Percentiles rank a stretch among this genome's conserved stretches.
These are phyloP conservation scores for Drosophila littoralis DNA, from an alignment of 1,140 invertebrate genomes.

Conservation along the genomic window DNA sequence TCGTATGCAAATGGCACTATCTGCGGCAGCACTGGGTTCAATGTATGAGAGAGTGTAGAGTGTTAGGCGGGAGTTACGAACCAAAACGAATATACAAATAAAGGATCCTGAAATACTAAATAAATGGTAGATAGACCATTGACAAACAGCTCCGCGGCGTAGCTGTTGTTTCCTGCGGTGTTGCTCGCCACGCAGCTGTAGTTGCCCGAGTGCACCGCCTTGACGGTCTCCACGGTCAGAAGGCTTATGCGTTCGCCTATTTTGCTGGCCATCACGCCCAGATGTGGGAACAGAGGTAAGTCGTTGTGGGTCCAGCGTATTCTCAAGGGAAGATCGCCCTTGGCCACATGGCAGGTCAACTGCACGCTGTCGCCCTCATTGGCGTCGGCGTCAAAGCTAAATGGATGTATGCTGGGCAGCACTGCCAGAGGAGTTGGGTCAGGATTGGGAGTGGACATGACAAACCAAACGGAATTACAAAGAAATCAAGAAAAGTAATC, in stretches of 20 bases:
- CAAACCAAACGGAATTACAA: conserved; percentile 35
- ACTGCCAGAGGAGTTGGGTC: conserved; percentile 84
- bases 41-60: conserved; percentile 13
- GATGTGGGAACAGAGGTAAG: conserved; percentile 76
- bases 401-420: conserved; percentile 88
- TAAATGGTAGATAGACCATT: conserved; percentile 38
- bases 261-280: conserved; percentile 85
- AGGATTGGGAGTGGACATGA: conserved; percentile 13
- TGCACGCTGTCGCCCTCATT: conserved; percentile 89
- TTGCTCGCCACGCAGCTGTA: conserved; percentile 91
- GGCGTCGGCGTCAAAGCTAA: conserved; percentile 87
- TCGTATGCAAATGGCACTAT: conserved; percentile 89
- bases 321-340: conserved; percentile 89
- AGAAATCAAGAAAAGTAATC: conserved; percentile 21
- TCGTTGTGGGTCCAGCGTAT: conserved; percentile 88
- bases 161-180: conserved; percentile 88
- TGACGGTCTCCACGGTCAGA: conserved; percentile 88
- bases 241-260: conserved; percentile 88
- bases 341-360: conserved; percentile 88
- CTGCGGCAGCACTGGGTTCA: conserved; percentile 87
- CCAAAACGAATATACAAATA: conserved; percentile 32
- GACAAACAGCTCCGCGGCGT: conserved; percentile 86
- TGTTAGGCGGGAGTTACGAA: conserved; percentile 27
- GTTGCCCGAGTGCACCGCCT: conserved; percentile 88
- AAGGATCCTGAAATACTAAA: background rate